Evolutionary conservation across 2,797 vertebrate species (phyloP), one percentile per base, ranked within the genome.

Genomic region (Oreochromis grahami): DNA sequence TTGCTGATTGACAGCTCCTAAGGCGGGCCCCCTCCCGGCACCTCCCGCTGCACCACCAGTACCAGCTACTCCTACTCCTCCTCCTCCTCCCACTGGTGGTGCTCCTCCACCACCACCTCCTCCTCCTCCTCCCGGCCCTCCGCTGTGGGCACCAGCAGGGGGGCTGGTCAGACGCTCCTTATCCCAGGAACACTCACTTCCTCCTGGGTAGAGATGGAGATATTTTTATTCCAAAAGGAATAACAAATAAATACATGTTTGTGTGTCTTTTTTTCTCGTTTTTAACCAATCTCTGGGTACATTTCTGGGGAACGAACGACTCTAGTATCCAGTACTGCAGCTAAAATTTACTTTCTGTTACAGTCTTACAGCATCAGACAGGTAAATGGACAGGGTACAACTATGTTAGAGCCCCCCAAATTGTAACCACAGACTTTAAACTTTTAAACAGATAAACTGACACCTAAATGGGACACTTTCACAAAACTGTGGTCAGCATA

Each of bases 161-260:
- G 97, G 97, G 92, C 97, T 97, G 89, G 97, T 97, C 19, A 97
- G 96, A 86, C 97, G 98, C 91, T 98, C 97, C 80, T 98, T 99
- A 86, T 98, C 98, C 98, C 98, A 99, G 36, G 97, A 98, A 74
- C 97, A 97, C 93, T 98, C 97, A 70, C 97, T 98, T 76, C 97
- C 97, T 93, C 98, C 97, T 98, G 96, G 90, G 80, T 3, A 82
- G 43, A 91, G 52, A 89, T 13, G 76, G 55, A 83, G 14, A 84
- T 53, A 14, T 86, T 77, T 21, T 52, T 68, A 26, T 43, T 68
- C 53, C 17, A 55, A 55, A 70, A 6, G 13, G 32, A 74, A 74
- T 50, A 41, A 63, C 70, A 50, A 50, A 32, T 26, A 32, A 48
- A 48, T 48, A 2, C 17, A 32, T n/a, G 70, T 8, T n/a, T 74